Percentiles rank a stretch among this genome's conserved stretches.
Evolutionary conservation across 2,113 vertebrate genomes (phyloP).

Genomic region (Corythoichthys intestinalis): DNA sequence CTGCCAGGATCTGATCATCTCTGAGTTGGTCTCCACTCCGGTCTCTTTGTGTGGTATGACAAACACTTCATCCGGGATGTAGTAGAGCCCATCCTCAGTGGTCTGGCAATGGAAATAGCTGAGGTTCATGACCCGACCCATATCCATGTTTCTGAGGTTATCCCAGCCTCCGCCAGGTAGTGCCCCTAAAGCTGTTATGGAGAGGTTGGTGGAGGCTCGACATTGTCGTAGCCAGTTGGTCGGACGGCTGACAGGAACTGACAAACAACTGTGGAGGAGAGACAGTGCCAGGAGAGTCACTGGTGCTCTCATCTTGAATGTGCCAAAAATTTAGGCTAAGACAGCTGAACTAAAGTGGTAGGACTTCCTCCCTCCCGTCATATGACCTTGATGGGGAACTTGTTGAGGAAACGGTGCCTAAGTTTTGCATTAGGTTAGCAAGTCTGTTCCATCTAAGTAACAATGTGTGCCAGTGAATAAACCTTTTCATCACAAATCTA

Average conservation of each 20-base stretch:
- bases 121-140: slow-evolving; percentile 82
- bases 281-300: slow-evolving; percentile 31
- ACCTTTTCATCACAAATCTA: not conserved
- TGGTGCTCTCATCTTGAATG: slow-evolving; percentile 38
- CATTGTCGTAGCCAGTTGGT: slow-evolving; percentile 73
- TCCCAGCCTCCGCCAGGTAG: slow-evolving; percentile 92
- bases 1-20: slow-evolving; percentile 83
- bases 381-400: slow-evolving; percentile 20
- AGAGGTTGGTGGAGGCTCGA: slow-evolving; percentile 46
- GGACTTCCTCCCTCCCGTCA: slow-evolving; percentile 24
- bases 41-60: slow-evolving; percentile 83
- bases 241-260: slow-evolving; percentile 36
- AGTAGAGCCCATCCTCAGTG: slow-evolving; percentile 82
- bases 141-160: slow-evolving; percentile 86
- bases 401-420: not conserved
- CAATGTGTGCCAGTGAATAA: not conserved
- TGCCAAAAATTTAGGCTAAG: not conserved
- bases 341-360: not conserved
- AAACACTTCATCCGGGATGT: slow-evolving; percentile 85
- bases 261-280: slow-evolving; percentile 28
- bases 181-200: slow-evolving; percentile 77
- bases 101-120: slow-evolving; percentile 81
- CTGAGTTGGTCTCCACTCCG: slow-evolving; percentile 81
- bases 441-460: not conserved
- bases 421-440: slow-evolving; percentile 1